Evolutionary conservation across 1,140 invertebrate genomes (phyloP).

Genomic region (Nasonia vitripennis): DNA sequence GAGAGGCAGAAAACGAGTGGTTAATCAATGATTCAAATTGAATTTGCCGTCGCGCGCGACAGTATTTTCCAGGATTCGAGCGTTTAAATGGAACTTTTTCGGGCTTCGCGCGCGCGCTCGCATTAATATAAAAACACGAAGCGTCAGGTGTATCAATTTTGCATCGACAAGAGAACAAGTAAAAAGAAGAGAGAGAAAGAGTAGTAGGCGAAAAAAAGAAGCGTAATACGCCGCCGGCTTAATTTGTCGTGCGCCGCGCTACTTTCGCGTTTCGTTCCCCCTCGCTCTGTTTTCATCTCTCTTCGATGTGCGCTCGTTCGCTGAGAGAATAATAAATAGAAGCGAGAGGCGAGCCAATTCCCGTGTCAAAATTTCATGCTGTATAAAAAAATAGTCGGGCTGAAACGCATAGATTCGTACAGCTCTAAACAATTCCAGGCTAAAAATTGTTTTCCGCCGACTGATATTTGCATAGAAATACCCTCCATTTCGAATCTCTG

Average conservation of each 20-base stretch:
- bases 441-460: background rate
- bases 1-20: background rate
- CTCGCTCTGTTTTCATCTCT: background rate
- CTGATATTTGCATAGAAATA: background rate
- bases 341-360: background rate
- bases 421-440: background rate
- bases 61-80: background rate
- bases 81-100: conserved; percentile 5
- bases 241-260: conserved; percentile 30
- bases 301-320: background rate
- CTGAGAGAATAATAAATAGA: conserved; percentile 16
- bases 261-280: background rate
- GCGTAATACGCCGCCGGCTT: conserved; percentile 33
- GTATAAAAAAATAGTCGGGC: background rate
- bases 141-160: background rate
- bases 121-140: conserved; percentile 36
- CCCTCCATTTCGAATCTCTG: too few relatives aligned
- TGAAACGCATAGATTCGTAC: background rate
- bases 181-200: conserved; percentile 28
- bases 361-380: background rate
- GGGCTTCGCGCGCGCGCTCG: background rate
- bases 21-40: conserved; percentile 20
- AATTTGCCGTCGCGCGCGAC: background rate
- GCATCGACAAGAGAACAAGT: background rate
- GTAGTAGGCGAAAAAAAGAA: conserved; percentile 25